These are phyloP conservation scores for Protophormia terraenovae DNA, from an alignment of 2,888 invertebrate species.

Conservation along the genomic window DNA sequence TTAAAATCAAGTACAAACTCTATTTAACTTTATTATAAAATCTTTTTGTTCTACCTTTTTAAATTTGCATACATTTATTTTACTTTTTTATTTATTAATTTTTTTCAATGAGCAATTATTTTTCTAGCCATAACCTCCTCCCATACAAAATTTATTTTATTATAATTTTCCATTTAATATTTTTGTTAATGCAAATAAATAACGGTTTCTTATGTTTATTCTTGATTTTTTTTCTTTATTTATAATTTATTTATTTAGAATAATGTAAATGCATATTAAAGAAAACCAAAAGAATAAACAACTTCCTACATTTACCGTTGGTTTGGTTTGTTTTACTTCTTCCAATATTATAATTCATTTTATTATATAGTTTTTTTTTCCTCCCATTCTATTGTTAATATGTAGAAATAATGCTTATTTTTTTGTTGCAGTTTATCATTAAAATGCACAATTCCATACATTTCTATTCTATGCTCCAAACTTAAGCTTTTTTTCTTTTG, in stretches of 20 bases:
- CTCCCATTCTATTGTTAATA: conserved; percentile 38
- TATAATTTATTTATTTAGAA: conserved; percentile 12
- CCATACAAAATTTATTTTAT: not conserved
- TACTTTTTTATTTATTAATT: no score
- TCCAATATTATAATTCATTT: conserved; percentile 29
- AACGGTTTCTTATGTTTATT: conserved; percentile 34
- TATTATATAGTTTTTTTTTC: conserved; percentile 5
- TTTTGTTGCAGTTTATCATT: conserved; percentile 20
- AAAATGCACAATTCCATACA: conserved; percentile 30
- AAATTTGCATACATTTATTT: no score
- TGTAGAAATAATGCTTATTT: not conserved
- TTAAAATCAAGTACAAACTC: no score
- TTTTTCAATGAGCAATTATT: no score
- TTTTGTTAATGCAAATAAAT: conserved; percentile 44
- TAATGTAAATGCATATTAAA: not conserved
- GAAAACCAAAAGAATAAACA: conserved; percentile 3
- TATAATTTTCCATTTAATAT: not conserved
- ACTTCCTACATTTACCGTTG: conserved; percentile 61
- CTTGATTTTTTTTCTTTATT: conserved; percentile 12
- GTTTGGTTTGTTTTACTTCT: conserved; percentile 8
- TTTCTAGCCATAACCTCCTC: not conserved
- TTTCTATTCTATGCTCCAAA: conserved; percentile 12
- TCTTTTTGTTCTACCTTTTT: no score
- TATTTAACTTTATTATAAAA: no score
- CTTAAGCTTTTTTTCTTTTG: not conserved